A percentile compares a stretch with the other conserved stretches of the same genome.
Conservation (phyloP, 2,888 invertebrate species). For the Leptinotarsa peninsularis region DNA sequence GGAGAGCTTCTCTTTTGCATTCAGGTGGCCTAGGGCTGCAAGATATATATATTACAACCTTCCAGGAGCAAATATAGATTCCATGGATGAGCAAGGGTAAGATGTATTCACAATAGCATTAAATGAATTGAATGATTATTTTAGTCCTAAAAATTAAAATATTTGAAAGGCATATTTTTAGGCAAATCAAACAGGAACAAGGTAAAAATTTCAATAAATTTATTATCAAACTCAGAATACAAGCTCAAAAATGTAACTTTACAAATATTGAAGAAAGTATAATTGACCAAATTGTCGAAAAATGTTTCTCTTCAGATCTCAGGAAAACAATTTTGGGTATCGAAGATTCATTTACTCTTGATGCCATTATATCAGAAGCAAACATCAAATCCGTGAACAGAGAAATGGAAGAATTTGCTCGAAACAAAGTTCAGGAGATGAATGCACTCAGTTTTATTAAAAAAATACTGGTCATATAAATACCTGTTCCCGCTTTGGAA, state of each 20-base stretch:
- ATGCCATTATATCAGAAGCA: constrained; percentile 12
- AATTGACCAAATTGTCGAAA: too few species aligned
- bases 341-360: constrained; percentile 29
- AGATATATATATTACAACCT: constrained; percentile 48
- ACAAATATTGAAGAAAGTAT: too few species aligned
- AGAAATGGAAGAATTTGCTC: neutral
- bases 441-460: neutral
- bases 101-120: constrained; percentile 32
- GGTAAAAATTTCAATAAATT: too few species aligned
- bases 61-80: constrained; percentile 37
- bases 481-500: neutral
- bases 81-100: constrained; percentile 4
- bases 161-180: constrained; percentile 55
- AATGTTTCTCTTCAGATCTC: too few species aligned
- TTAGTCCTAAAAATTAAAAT: constrained; percentile 47
- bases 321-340: too few species aligned
- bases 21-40: constrained; percentile 45
- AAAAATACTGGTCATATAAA: neutral
- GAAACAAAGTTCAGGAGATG: neutral
- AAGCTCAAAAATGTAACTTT: too few species aligned
- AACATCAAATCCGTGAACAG: constrained; percentile 6
- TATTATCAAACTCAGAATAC: too few species aligned
- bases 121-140: constrained; percentile 48
- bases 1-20: constrained; percentile 43
- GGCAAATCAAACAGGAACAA: neutral